Base-by-base conservation (phyloP, 1,140 invertebrate genomes). In the Brachionus calyciflorus region DNA sequence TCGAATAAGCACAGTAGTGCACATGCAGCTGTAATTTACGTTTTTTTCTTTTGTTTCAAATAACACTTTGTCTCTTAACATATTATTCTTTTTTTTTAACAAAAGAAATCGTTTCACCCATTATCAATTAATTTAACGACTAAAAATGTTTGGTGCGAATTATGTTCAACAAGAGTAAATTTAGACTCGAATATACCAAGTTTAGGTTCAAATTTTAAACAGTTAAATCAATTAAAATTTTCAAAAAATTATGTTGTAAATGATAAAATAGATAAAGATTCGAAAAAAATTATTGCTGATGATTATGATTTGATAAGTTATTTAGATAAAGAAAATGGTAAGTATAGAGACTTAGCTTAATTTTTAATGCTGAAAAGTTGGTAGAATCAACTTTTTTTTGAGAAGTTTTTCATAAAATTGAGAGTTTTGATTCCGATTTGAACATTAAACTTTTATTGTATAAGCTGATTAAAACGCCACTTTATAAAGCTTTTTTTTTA, bases 121-220 rank as follows among this genome's bases (percentile, higher is more conserved):
- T 60, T 76, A 21, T 55, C 49, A 40, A 55, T 57, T 46, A 76
- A 76, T 57, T 57, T 76, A 28, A 57, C 55, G 30, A 76, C 49
- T 14, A 76, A 57, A 76, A 33, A 26, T n/a, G 49, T 76, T 48
- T 76, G 73, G 73, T 76, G 73, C n/a, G 37, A 76, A 44, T 21
- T 57, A 1, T 76, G 73, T 33, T 48, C 41, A 7, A 46, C 19
- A 7, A 30, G 53, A 63, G 28, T 57, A 24, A 26, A 41, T 40
- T 7, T 77, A 0, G 51, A 77, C 26, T 65, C 40, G 17, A 77
- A 77, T 51, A 41, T 55, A 26, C 37, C 60, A 24, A 49, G 24
- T 0, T 19, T 73, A 17, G 12, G 30, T 33, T 37, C 33, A 37
- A 5, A 9, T 37, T 3, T 37, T 37, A 37, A 37, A 5, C 33